These are phyloP conservation scores for Chironomus tepperi DNA, from an alignment of 1,140 invertebrate genomes.

Conservation along the genomic window DNA sequence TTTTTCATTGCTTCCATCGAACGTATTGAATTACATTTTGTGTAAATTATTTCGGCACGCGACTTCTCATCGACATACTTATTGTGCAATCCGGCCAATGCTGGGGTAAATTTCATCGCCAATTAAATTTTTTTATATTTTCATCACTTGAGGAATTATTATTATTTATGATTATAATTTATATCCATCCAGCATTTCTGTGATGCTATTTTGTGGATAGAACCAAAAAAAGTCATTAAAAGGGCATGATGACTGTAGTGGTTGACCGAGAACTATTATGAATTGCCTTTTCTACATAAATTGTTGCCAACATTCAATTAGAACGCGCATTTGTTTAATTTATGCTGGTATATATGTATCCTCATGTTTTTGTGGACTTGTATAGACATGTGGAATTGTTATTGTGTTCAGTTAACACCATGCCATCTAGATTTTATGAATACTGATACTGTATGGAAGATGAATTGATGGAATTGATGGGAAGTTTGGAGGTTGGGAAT, in stretches of 20 bases:
- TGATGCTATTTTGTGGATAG: too few species aligned
- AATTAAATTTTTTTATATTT: neutral
- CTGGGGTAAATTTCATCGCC: neutral
- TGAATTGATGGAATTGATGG: too few species aligned
- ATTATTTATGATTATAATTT: slow-evolving; percentile 8
- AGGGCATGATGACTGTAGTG: neutral
- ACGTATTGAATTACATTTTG: neutral
- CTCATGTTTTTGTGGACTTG: too few species aligned
- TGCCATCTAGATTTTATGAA: neutral
- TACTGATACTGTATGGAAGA: too few species aligned
- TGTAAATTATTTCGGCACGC: neutral
- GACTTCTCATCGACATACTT: neutral
- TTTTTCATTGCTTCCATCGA: neutral
- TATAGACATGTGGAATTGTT: too few species aligned
- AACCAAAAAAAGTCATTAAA: too few species aligned
- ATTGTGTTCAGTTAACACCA: neutral
- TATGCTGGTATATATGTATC: neutral
- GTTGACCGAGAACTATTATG: neutral
- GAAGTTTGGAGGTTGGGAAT: too few species aligned
- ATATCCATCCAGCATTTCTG: neutral
- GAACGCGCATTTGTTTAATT: neutral
- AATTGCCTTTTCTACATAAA: neutral
- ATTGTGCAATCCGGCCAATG: neutral
- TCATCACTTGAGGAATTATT: neutral
- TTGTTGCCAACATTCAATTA: slow-evolving; percentile 22